Base-by-base conservation (phyloP, 1,140 invertebrate genomes). In the Coelopa frigida region DNA sequence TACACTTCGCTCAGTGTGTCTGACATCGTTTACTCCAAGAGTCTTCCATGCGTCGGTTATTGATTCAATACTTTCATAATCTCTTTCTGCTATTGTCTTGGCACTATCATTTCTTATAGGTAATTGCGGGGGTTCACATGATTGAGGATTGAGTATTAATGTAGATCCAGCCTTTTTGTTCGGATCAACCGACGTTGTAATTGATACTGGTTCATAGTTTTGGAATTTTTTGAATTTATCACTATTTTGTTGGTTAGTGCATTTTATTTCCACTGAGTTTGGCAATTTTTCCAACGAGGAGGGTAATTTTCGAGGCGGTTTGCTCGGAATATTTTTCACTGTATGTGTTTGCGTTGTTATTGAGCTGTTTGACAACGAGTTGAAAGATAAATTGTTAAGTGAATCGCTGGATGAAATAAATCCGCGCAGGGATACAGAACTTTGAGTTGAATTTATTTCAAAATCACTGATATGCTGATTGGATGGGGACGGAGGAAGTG, bases 41-140 rank as follows among this genome's bases (percentile, higher is more conserved):
- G 83, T 86, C 61, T 78, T 80, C 85, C 85, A 87, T 27, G 84
- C 85, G 49, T 87, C 78, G 55, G 76, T 83, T 43, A 70, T 68
- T 14, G 55, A 63, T 57, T 66, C 66, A 45, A 70, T 70, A 36
- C 58, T 58, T 46, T 70, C 67, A 50, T 70, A 70, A 18, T 70
- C 58, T 11, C 61, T 43, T 26, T 68, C 61, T 12, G 48, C 32
- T 0, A 42, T 18, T 15, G 44, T 32, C 12, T 55, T 46, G 7
- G 38, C 42, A 32, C 56, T 61, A 6, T 68, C 61, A 15, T 68
- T 64, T 15, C 63, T 54, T 17, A 61, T 33, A 23, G 57, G 63
- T 49, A 62, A 29, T 32, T 62, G 10, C 17, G 31, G 27, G 31
- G 12, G 26, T 32, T 33, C 7, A 10, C 7, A 35, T 21, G 57